Base-by-base conservation (phyloP, 2,888 invertebrate genomes). In the Harpagoxenus sublaevis region DNA sequence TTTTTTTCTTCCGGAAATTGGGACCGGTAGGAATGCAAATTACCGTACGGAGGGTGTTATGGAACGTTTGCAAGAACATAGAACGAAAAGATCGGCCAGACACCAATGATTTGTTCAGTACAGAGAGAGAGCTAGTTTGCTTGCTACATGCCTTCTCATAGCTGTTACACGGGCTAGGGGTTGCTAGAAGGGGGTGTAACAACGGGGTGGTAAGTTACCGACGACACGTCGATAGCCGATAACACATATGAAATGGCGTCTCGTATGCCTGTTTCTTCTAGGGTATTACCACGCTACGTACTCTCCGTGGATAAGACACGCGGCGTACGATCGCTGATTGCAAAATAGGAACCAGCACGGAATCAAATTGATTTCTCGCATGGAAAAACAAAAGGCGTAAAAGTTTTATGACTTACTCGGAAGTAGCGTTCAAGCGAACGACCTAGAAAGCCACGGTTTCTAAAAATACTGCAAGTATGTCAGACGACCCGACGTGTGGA, bases 201-300 rank as follows among this genome's bases (percentile, higher is more conserved):
- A 81, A 81, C 73, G 23, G 60, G 57, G 71, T 83, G 90, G 79
- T 86, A 90, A 88, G 88, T 90, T 90, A 89, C 88, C 90, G 87
- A 86, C 86, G 74, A 86, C 70, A 63, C 71, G 79, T 86, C 84
- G 74, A 84, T 90, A 84, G 87, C 85, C 86, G 90, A 88, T 89
- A 88, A 87, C 79, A 83, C 74, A 63, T 70, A 83, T 68, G 73
- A 84, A 66, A 60, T 82, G 83, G 60, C 65, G 81, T 83, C 86
- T 75, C 65, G 51, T 79, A 71, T 82, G 73, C 78, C 77, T 71
- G 68, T 77, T 81, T 55, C 45, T 65, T 39, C 79, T 79, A 60
- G 75, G 68, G 48, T 71, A 23, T 23, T 23, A 79, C 66, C 60
- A 82, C 63, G 65, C 53, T 78, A 81, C 73, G 71, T 81, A 60